Evolutionary conservation across 2,888 invertebrate genomes (phyloP).

Genomic region (Zelleria hepariella): DNA sequence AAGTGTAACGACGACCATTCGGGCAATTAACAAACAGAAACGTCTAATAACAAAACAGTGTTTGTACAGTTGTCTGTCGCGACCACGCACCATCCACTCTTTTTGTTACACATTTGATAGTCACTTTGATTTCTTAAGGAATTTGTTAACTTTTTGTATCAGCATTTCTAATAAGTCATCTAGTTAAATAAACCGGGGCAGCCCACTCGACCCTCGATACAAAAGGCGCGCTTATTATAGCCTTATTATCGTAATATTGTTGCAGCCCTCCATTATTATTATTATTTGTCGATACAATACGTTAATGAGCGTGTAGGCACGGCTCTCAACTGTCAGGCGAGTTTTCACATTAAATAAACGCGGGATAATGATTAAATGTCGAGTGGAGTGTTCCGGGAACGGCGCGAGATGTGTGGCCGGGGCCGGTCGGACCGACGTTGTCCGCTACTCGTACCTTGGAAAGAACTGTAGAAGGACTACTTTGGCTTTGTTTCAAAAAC

Average conservation of each 20-base stretch:
- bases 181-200: neutral
- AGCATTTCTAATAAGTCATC: conserved; percentile 5
- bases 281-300: conserved; percentile 39
- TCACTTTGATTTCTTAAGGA: neutral
- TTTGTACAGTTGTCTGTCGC: conserved; percentile 1
- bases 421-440: neutral
- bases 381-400: neutral
- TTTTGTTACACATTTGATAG: neutral
- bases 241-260: conserved; percentile 67
- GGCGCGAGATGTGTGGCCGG: neutral
- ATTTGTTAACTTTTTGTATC: neutral
- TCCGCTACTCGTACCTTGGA: neutral
- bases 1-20: neutral
- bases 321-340: conserved; percentile 1
- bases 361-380: neutral
- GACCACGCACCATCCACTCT: neutral
- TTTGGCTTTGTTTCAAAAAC: neutral
- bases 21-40: neutral
- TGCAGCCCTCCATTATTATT: conserved; percentile 42
- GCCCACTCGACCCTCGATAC: conserved; percentile 18
- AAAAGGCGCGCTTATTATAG: conserved; percentile 51
- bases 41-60: neutral
- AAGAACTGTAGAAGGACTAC: too few species aligned
- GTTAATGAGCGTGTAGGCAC: conserved; percentile 67
- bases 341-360: neutral